Percentiles rank a stretch among this genome's conserved stretches.
These are phyloP conservation scores for Cardiocondyla obscurior DNA, from an alignment of 1,140 invertebrate genomes.

Conservation along the genomic window DNA sequence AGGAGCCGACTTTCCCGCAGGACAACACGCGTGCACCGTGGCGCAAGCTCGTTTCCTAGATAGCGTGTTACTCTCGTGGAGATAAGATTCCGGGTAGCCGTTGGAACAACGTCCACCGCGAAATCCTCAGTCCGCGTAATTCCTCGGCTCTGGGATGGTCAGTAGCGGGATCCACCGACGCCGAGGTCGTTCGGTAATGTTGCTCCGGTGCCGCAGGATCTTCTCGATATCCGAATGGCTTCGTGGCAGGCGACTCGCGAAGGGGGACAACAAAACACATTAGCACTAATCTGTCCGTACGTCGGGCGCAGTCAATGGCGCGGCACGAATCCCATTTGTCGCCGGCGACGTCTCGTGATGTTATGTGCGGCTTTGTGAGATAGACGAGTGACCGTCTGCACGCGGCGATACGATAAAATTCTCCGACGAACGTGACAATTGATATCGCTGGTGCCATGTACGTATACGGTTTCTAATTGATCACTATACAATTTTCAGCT, in stretches of 20 bases:
- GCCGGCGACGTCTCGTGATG: slow-evolving; percentile 62
- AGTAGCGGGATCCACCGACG: neutral
- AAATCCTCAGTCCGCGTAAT: slow-evolving; percentile 37
- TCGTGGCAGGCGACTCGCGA: slow-evolving; percentile 6
- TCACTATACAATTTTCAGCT: neutral
- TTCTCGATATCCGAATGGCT: slow-evolving; percentile 47
- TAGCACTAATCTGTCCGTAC: slow-evolving; percentile 70
- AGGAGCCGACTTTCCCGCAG: neutral
- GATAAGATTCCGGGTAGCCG: slow-evolving; percentile 43
- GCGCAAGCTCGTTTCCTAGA: neutral
- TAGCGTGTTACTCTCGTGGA: slow-evolving; percentile 28
- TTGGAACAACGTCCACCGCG: slow-evolving; percentile 26
- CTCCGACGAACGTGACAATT: neutral
- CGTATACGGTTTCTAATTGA: neutral
- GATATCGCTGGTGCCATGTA: neutral
- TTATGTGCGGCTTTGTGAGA: slow-evolving; percentile 51
- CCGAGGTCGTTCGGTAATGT: slow-evolving; percentile 11
- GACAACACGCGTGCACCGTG: slow-evolving; percentile 16
- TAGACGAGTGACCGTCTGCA: slow-evolving; percentile 12
- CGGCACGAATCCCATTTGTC: slow-evolving; percentile 71
- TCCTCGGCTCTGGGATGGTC: neutral
- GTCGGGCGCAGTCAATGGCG: slow-evolving; percentile 68
- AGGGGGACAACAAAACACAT: slow-evolving; percentile 67
- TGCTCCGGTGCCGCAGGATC: neutral
- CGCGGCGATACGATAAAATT: neutral